Conservation (phyloP, 1,140 invertebrate species). For the roundworm (Caenorhabditis elegans) region DNA sequence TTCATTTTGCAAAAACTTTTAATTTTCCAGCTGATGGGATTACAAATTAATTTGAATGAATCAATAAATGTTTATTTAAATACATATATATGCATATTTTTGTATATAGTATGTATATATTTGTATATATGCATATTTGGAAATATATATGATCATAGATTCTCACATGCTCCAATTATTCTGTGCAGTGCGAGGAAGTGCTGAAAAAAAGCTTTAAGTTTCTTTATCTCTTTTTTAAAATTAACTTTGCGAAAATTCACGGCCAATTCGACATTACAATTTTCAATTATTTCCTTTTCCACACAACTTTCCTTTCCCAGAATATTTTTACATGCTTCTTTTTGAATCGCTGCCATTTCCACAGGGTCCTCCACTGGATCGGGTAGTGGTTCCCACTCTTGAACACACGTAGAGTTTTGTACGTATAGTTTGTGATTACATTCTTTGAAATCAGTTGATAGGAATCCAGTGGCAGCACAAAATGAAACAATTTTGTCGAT, state of each 20-base stretch:
- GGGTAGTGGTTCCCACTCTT: background rate
- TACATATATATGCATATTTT: no score
- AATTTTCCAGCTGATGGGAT: no score
- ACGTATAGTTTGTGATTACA: no score
- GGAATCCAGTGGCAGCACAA: no score
- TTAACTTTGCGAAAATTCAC: background rate
- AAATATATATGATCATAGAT: background rate
- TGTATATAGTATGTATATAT: no score
- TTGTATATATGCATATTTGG: no score
- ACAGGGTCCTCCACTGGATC: background rate
- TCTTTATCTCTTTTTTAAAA: background rate
- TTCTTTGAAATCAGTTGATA: no score
- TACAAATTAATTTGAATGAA: no score
- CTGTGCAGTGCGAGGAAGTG: background rate
- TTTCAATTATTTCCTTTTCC: background rate
- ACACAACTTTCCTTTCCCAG: background rate
- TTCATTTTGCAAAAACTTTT: no score
- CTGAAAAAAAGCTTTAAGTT: background rate
- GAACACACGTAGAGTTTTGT: background rate
- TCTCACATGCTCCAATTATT: background rate
- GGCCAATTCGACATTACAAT: background rate
- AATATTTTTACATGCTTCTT: background rate
- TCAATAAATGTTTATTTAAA: no score
- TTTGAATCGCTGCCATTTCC: background rate
- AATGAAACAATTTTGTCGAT: no score